phyloP scores from a whole-genome alignment of 2,797 vertebrate species.

The Lindbergichthys nudifrons region DNA sequence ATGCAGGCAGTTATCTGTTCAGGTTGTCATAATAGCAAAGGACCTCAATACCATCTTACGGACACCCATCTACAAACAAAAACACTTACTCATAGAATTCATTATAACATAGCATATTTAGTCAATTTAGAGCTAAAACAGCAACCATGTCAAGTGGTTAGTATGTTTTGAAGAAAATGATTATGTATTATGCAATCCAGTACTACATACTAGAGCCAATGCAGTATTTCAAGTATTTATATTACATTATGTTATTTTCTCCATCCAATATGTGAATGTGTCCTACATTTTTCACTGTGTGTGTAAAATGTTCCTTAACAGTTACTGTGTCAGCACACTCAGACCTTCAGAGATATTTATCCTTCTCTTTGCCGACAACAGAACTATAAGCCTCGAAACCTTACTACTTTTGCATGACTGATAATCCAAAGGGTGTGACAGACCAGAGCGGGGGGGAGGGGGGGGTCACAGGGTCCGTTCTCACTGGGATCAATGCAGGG shows the following conservation, averaged over 20 bases:
- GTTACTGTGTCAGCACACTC: neutral
- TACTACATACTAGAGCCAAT: neutral
- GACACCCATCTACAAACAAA: neutral
- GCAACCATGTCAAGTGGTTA: neutral
- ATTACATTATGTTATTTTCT: constrained; percentile 4
- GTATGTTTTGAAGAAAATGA: neutral
- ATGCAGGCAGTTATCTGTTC: no score
- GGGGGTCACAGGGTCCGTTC: constrained; percentile 28
- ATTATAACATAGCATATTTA: neutral
- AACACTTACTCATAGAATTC: neutral
- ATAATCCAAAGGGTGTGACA: constrained; percentile 59
- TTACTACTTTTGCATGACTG: constrained; percentile 53
- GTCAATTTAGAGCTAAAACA: neutral
- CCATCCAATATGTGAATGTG: neutral
- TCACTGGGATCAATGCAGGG: neutral
- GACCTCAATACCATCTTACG: no score
- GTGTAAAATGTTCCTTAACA: neutral
- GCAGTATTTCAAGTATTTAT: neutral
- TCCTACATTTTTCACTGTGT: neutral
- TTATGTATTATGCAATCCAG: neutral
- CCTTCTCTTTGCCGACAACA: constrained; percentile 24
- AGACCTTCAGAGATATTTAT: constrained; percentile 51
- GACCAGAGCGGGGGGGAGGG: neutral
- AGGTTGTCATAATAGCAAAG: no score
- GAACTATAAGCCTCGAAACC: constrained; percentile 32